Evolutionary conservation across 2,797 vertebrate species (phyloP).

Genomic region (Danio aesculapii): DNA sequence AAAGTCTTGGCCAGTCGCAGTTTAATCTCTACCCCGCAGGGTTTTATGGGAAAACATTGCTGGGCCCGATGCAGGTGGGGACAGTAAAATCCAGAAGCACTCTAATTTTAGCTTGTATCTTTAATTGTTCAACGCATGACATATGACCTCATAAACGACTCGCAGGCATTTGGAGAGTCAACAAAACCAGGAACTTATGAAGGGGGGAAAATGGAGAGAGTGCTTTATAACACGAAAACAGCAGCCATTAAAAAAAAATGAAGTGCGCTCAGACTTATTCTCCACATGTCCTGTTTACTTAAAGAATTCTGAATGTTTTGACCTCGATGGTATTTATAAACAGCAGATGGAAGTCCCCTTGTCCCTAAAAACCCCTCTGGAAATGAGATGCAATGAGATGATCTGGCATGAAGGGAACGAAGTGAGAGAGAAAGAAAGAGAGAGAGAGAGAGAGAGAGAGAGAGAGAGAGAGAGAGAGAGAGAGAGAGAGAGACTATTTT

Average conservation of each 20-base stretch:
- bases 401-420: background rate
- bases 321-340: slow-evolving; percentile 66
- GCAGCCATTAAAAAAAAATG: slow-evolving; percentile 48
- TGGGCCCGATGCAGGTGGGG: slow-evolving; percentile 47
- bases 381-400: slow-evolving; percentile 43
- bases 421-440: slow-evolving; percentile 19
- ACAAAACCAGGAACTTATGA: slow-evolving; percentile 39
- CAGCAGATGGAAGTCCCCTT: slow-evolving; percentile 64
- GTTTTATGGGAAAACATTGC: slow-evolving; percentile 50
- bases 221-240: slow-evolving; percentile 53
- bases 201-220: slow-evolving; percentile 38
- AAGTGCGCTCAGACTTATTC: slow-evolving; percentile 42
- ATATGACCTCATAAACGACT: slow-evolving; percentile 59
- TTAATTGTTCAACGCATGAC: slow-evolving; percentile 61
- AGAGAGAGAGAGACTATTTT: slow-evolving; percentile 51
- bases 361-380: slow-evolving; percentile 57
- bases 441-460: slow-evolving; percentile 9
- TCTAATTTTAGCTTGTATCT: slow-evolving; percentile 56
- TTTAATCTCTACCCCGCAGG: slow-evolving; percentile 24
- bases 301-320: slow-evolving; percentile 52
- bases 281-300: slow-evolving; percentile 62
- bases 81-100: slow-evolving; percentile 55
- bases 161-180: slow-evolving; percentile 35
- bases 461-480: slow-evolving; percentile 15
- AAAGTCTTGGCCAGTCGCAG: slow-evolving; percentile 25